Evolutionary conservation across 2,888 invertebrate genomes (phyloP).

Genomic region (Cryptus viduatorius): DNA sequence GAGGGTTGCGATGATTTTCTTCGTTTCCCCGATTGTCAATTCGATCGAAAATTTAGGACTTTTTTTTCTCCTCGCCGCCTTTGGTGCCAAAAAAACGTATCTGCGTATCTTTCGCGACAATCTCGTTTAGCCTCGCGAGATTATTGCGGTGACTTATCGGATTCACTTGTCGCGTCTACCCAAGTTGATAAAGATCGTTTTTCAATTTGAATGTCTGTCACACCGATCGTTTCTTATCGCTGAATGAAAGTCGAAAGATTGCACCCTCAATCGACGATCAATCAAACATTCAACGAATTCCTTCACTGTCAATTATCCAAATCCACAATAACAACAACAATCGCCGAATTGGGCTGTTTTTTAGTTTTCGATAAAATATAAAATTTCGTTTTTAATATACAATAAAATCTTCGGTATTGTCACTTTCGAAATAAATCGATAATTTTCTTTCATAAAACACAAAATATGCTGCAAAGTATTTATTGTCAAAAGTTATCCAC

Average conservation of each 20-base stretch:
- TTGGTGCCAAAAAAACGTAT: background rate
- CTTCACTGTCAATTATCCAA: constrained; percentile 13
- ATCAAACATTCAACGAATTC: constrained; percentile 7
- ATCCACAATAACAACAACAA: constrained; percentile 41
- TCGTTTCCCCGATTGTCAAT: background rate
- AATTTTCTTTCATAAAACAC: constrained; percentile 21
- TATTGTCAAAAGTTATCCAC: constrained; percentile 23
- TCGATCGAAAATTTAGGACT: background rate
- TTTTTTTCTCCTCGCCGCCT: background rate
- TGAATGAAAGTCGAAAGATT: background rate
- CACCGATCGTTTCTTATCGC: background rate
- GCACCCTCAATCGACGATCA: constrained; percentile 20
- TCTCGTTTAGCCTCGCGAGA: background rate
- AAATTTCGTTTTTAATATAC: background rate
- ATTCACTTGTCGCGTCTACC: constrained; percentile 20
- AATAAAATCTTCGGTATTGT: background rate
- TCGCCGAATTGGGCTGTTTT: constrained; percentile 6
- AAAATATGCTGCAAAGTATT: background rate
- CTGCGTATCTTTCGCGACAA: background rate
- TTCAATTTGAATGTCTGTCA: background rate
- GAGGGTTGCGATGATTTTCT: constrained; percentile 15
- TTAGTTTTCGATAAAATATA: background rate
- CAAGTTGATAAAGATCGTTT: background rate
- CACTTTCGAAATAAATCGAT: constrained; percentile 16
- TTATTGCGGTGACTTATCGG: background rate